Evolutionary conservation across 2,113 vertebrate genomes (phyloP), one percentile per base, ranked within the genome.

Genomic region (Hippoglossus stenolepis): DNA sequence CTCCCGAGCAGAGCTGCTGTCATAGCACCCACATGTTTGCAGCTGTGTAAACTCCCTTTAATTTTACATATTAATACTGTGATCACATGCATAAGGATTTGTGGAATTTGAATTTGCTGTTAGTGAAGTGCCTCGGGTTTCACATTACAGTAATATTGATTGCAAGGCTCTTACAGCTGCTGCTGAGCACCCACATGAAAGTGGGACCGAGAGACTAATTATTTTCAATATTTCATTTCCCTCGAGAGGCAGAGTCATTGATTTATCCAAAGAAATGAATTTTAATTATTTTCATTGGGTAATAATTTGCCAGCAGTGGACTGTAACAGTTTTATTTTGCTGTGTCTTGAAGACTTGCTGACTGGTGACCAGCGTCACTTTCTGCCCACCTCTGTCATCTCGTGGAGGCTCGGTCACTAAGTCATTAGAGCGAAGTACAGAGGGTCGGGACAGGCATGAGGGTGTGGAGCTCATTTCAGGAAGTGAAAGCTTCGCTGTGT

Each of bases 281-380:
- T 63, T 49, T 83, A 78, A 88, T 89, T 92, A 77, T 85, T 90
- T 89, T 82, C 31, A 71, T 63, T 59, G 59, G 62, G 56, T 81
- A 65, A 61, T 86, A 75, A 82, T 73, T 11, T 43, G 75, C 51
- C n/a, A 11, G 20, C 51, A 18, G 65, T 18, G 49, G 61, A 69
- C 1, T 72, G 67, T 47, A 67, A 65, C 72, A 40, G 49, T 82
- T 80, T 61, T 54, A 59, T 35, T 24, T 21, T 4, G 26, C 0
- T 54, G 65, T 40, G 24, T 67, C 24, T 43, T 63, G 14, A 64
- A 49, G 26, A 45, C 38, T 49, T 2, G 43, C 21, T 74, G 1
- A 59, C 23, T n/a, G 3, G 5, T 17, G 17, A 49, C 15, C 61
- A 20, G 49, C 2, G 68, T 59, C 0, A 40, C 38, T 38, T n/a